Evolutionary conservation across 2,888 invertebrate species (phyloP).

Genomic region (Platerodrilus igneus): DNA sequence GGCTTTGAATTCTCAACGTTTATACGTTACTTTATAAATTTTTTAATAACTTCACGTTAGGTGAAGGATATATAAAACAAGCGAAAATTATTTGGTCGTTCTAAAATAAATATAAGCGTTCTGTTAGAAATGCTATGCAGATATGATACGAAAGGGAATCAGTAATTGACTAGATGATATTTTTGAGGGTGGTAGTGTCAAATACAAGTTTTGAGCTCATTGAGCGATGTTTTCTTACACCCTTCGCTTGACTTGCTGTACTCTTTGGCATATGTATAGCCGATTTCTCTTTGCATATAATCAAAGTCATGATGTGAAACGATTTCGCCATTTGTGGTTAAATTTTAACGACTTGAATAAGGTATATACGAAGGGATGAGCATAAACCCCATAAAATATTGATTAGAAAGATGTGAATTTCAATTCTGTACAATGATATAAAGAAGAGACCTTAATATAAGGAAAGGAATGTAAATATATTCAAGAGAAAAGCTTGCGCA

Average conservation of each 20-base stretch:
- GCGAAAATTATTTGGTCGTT: too few species aligned
- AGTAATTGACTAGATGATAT: conserved; percentile 27
- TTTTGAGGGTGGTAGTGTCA: conserved; percentile 20
- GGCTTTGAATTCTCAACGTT: too few species aligned
- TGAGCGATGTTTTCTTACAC: conserved; percentile 9
- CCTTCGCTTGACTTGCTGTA: conserved; percentile 13
- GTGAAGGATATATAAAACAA: too few species aligned
- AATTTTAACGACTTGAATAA: conserved; percentile 22
- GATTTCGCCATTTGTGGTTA: conserved; percentile 24
- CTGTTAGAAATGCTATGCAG: conserved; percentile 15
- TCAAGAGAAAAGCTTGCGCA: conserved; percentile 27
- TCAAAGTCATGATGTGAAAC: conserved; percentile 25
- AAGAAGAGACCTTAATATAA: conserved; percentile 17
- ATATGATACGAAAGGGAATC: conserved; percentile 26
- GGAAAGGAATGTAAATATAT: conserved; percentile 26
- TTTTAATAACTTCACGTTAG: too few species aligned
- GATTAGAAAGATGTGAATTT: conserved; percentile 8
- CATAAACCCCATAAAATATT: conserved; percentile 16
- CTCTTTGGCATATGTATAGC: conserved; percentile 24
- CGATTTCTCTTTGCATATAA: conserved; percentile 26
- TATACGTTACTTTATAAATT: too few species aligned
- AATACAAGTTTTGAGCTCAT: conserved; percentile 3
- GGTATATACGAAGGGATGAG: conserved; percentile 12
- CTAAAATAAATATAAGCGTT: conserved; percentile 7
- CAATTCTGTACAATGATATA: conserved; percentile 11